Base-by-base conservation (phyloP, 2,113 vertebrate genomes). In the Puffinus mauretanicus region DNA sequence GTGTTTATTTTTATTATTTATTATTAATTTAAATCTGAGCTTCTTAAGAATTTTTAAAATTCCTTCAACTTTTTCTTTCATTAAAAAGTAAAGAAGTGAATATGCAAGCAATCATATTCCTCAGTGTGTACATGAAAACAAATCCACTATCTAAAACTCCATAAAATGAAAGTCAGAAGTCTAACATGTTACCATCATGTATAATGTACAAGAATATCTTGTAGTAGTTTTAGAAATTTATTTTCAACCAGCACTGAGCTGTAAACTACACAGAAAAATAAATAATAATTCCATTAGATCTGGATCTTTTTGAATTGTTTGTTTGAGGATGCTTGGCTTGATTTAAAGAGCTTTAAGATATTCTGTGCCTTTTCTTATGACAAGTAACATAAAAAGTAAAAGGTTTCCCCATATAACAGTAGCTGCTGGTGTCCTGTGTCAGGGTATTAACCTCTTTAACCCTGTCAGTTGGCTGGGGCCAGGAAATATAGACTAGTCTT, bases 381-480 rank as follows among this genome's bases (percentile, higher is more conserved):
- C 87, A 92, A 85, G 84, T 52, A 96, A 86, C 85, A 90, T 95
- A 90, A 97, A 95, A 93, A 91, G 69, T 80, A 94, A 96, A 96
- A 96, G 67, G 91, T 89, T 86, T 96, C 71, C 93, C 89, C 85
- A 95, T 81, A 94, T 95, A 97, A 94, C 95, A 95, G 94, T 97
- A 97, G 96, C 91, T 0, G 4, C 91, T 96, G 95, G 93, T 97
- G 94, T 97, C 95, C 93, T 95, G 91, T 97, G 95, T 95, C 95
- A 95, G 93, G 89, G 95, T 94, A 96, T 97, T 97, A 95, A 97
- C 95, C 96, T 97, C 94, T 96, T 94, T 96, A 96, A 97, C 96
- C 96, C 71, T 96, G 89, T 96, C 95, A 96, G 94, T 91, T 77
- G 82, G 30, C 78, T 91, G 86, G 67, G 94, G 89, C 93, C 94